Evolutionary conservation across 2,888 invertebrate genomes (phyloP), one percentile per base, ranked within the genome.

Genomic region (Perizoma affinitatum): DNA sequence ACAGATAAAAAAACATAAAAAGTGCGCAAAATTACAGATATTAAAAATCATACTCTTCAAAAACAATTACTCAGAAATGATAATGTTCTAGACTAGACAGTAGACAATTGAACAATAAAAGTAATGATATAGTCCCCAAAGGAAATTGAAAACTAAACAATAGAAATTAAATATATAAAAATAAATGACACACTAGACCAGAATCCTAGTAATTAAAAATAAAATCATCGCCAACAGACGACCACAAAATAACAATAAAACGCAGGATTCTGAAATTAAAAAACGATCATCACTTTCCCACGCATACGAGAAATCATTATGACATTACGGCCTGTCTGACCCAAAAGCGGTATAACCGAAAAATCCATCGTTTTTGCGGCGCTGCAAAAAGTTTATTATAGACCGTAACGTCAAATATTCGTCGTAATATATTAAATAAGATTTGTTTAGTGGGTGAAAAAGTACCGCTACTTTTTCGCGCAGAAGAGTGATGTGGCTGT

Each of bases 401-500:
- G 59, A 62, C 56, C 71, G 68, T 68, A 75, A 76, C 72, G 72
- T 72, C 73, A 68, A 69, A 69, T 74, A 75, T 78, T 69, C 71
- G 54, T 68, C 74, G 74, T 78, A 80, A 80, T 76, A 76, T 78
- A 81, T 80, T 76, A 76, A 81, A 78, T 80, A 79, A 79, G 76
- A 75, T 76, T 74, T 81, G 72, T 75, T 76, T 80, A 73, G 70
- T 38, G 49, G 40, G 34, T 72, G 3, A 22, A 22, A 22, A 22
- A 22, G 22, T 22, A 80, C 73, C 80, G 76, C 78, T 73, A 65
- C 34, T 53, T 50, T 78, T 78, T 78, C 76, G 67, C 59, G 11
- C 58, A 66, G 68, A 68, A 65, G 59, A 53, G 55, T 61, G 64
- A 64, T 67, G 36, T 48, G 10, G 46, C 47, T 45, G 67, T 75